These are phyloP conservation scores for Isichthys henryi DNA, from an alignment of 2,113 vertebrate species.

Conservation along the genomic window DNA sequence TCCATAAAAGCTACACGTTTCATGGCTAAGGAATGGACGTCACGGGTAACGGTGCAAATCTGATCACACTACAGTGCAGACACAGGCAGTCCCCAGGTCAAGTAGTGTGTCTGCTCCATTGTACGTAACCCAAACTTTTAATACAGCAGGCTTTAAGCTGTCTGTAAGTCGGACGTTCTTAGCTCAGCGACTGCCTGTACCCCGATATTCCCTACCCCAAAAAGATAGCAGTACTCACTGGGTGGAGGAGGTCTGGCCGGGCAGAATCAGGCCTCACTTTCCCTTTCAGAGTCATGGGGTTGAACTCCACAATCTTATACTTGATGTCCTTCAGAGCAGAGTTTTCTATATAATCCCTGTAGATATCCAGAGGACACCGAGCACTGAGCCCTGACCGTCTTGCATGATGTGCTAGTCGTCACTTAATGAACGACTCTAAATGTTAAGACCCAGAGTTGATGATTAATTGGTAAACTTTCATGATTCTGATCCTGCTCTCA, in stretches of 20 bases:
- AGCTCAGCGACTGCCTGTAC: background rate
- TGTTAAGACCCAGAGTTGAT: background rate
- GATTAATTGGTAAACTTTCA: background rate
- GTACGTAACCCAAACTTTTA: background rate
- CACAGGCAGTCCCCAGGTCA: background rate
- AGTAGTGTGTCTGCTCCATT: background rate
- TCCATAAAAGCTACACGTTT: background rate
- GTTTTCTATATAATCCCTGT: slow-evolving; percentile 85
- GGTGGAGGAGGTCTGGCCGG: slow-evolving; percentile 86
- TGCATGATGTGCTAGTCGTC: background rate
- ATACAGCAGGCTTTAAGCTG: background rate
- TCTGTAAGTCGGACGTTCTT: background rate
- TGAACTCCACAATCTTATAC: slow-evolving; percentile 88
- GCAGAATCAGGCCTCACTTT: slow-evolving; percentile 86
- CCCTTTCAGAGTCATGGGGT: slow-evolving; percentile 79
- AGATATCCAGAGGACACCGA: background rate
- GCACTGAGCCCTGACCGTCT: background rate
- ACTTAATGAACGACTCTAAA: background rate
- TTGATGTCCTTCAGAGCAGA: slow-evolving; percentile 78
- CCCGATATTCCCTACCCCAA: background rate
- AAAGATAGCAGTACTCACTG: slow-evolving; percentile 65
- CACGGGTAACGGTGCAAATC: background rate
- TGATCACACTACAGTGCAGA: background rate
- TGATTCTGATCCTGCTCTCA: background rate
- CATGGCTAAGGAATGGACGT: background rate